Evolutionary conservation across 1,140 invertebrate species (phyloP).

Genomic region (Lepidurus packardi): DNA sequence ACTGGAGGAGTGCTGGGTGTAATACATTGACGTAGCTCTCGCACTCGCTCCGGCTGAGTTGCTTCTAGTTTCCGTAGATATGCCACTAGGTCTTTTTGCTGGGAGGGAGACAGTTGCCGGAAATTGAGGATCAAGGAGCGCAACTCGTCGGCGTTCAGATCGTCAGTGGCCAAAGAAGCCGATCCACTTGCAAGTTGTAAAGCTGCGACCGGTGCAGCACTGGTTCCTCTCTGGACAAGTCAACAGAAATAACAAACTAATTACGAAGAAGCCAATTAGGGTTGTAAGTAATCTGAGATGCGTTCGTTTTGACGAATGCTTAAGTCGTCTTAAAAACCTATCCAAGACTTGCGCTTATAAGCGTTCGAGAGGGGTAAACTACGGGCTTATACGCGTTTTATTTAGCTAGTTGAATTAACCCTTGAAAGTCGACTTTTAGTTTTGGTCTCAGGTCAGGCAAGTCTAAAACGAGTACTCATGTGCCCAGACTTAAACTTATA

Average conservation of each 20-base stretch:
- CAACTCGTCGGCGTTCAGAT: slow-evolving; percentile 64
- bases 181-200: neutral
- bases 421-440: no score
- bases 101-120: slow-evolving; percentile 64
- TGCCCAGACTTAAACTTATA: no score
- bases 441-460: no score
- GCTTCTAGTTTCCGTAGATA: slow-evolving; percentile 70
- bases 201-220: neutral
- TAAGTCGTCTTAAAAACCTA: no score
- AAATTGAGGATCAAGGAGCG: slow-evolving; percentile 71
- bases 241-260: neutral
- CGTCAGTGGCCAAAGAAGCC: slow-evolving; percentile 49
- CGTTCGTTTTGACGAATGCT: no score
- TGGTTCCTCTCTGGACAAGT: neutral
- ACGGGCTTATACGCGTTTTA: no score
- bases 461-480: no score
- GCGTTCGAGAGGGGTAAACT: no score
- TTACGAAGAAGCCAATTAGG: neutral
- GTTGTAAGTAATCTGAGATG: no score
- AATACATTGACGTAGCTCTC: slow-evolving; percentile 60
- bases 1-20: neutral
- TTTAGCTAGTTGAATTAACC: no score
- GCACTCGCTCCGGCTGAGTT: slow-evolving; percentile 61
- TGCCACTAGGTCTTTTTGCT: slow-evolving; percentile 69
- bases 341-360: no score